These are phyloP conservation scores for Penaeus indicus DNA, from an alignment of 1,140 invertebrate species.

Conservation along the genomic window DNA sequence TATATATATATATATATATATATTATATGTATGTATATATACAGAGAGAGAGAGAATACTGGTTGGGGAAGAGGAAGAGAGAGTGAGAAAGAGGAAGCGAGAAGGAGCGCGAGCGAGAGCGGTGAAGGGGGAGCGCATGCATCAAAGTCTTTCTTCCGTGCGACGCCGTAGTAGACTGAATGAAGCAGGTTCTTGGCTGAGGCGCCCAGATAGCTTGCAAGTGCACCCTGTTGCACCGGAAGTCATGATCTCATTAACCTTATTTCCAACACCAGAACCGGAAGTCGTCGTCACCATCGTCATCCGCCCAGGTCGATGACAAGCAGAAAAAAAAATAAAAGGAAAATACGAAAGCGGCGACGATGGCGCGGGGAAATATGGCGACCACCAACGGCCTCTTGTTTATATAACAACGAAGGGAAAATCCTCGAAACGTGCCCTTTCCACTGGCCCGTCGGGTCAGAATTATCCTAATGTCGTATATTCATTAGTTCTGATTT, in stretches of 20 bases:
- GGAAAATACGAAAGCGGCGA: too few relatives aligned
- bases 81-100: not conserved
- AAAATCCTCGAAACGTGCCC: too few relatives aligned
- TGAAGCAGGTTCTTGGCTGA: too few relatives aligned
- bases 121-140: not conserved
- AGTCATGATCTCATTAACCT: not conserved
- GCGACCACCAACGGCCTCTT: too few relatives aligned
- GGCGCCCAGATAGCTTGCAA: too few relatives aligned
- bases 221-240: not conserved
- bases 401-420: too few relatives aligned
- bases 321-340: too few relatives aligned
- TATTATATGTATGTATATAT: not conserved
- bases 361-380: too few relatives aligned
- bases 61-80: too few relatives aligned
- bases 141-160: too few relatives aligned
- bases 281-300: slow-evolving; percentile 1
- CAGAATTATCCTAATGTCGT: not conserved
- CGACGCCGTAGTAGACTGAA: too few relatives aligned
- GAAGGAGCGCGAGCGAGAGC: not conserved
- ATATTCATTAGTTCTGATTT: slow-evolving; percentile 21
- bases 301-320: not conserved
- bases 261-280: not conserved
- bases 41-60: too few relatives aligned
- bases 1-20: slow-evolving; percentile 26
- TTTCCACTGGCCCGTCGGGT: not conserved